A percentile compares a stretch with the other conserved stretches of the same genome.
These are phyloP conservation scores for Notiomystis cincta DNA, from an alignment of 2,113 vertebrate genomes.

Conservation along the genomic window DNA sequence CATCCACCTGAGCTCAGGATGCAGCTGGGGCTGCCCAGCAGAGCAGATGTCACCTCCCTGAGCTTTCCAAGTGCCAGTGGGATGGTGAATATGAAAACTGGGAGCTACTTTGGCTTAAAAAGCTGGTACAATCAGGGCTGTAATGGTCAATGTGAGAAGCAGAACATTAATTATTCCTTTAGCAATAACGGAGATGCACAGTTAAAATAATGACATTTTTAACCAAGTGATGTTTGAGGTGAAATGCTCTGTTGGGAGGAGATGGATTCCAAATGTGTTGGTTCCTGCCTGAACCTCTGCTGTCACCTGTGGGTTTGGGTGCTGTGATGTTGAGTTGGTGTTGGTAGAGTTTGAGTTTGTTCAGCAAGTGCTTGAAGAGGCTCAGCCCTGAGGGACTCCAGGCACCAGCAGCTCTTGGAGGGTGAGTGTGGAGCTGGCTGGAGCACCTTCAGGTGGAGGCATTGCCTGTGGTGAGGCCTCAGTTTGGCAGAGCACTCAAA, in stretches of 20 bases:
- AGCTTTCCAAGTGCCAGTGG: neutral
- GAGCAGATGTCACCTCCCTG: neutral
- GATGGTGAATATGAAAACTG: neutral
- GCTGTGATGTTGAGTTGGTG: neutral
- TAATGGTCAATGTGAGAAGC: neutral
- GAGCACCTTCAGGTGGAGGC: neutral
- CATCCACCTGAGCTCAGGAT: neutral
- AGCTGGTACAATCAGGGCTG: neutral
- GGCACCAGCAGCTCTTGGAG: neutral
- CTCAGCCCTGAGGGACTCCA: neutral
- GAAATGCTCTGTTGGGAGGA: neutral
- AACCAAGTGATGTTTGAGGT: neutral
- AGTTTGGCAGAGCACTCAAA: neutral
- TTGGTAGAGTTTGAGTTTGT: neutral
- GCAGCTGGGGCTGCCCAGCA: neutral
- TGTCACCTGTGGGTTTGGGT: neutral
- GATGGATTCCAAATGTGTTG: neutral
- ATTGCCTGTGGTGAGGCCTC: neutral
- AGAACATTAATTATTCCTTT: neutral
- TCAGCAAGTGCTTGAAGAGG: neutral
- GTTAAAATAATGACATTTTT: neutral
- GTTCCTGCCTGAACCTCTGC: neutral
- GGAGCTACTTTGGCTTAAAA: neutral
- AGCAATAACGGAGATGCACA: neutral
- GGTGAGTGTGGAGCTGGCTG: neutral